A percentile compares a stretch with the other conserved stretches of the same genome.
Evolutionary conservation across 2,888 invertebrate species (phyloP).

Genomic region (Leucophenga montana): DNA sequence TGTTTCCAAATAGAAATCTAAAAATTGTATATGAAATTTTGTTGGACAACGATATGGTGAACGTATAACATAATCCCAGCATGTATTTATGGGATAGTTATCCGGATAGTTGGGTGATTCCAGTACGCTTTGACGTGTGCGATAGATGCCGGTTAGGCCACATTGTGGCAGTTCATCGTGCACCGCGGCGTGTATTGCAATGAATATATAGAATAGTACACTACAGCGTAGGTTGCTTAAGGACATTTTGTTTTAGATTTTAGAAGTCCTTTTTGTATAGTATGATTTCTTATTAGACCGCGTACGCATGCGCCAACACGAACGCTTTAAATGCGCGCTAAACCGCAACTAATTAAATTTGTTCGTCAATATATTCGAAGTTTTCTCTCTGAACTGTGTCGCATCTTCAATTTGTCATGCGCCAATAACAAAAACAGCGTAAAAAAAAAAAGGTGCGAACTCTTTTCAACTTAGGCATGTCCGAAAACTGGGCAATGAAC

Average conservation of each 20-base stretch:
- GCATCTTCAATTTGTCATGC: conserved; percentile 14
- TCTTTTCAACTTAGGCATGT: not conserved
- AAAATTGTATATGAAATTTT: conserved; percentile 75
- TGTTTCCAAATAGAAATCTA: conserved; percentile 75
- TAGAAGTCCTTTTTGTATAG: not conserved
- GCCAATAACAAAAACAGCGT: not conserved
- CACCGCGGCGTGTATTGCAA: conserved; percentile 41
- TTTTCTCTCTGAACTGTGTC: conserved; percentile 14
- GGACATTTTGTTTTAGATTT: conserved; percentile 29
- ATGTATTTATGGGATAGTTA: conserved; percentile 73
- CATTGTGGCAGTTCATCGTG: conserved; percentile 67
- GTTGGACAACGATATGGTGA: conserved; percentile 74
- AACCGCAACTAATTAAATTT: conserved; percentile 55
- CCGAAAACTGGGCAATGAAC: conserved; percentile 37
- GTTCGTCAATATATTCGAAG: conserved; percentile 7
- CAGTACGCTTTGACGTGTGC: conserved; percentile 74
- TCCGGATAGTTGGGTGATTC: conserved; percentile 75
- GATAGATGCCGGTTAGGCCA: conserved; percentile 72
- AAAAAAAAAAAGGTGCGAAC: conserved; percentile 23
- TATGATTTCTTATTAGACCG: not conserved
- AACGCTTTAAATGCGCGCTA: conserved; percentile 44
- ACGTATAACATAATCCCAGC: conserved; percentile 74
- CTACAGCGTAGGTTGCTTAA: conserved; percentile 30
- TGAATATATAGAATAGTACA: not conserved
- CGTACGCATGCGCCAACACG: conserved; percentile 19